Evolutionary conservation across 1,140 invertebrate genomes (phyloP).

Genomic region (Potamilus streckersoni): DNA sequence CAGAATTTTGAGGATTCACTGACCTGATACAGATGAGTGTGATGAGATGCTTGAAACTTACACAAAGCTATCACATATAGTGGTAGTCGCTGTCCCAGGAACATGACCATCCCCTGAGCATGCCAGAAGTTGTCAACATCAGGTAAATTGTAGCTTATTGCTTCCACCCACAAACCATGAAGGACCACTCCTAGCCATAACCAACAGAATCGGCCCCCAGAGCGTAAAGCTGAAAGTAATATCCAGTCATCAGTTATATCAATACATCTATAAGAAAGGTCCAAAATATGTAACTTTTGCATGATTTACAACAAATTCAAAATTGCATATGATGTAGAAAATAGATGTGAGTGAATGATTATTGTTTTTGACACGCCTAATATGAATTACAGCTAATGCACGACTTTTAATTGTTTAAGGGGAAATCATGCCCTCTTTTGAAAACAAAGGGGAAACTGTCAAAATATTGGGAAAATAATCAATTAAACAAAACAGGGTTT

Average conservation of each 20-base stretch:
- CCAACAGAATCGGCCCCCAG: slow-evolving; percentile 78
- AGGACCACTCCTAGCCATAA: slow-evolving; percentile 78
- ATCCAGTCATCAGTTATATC: not conserved
- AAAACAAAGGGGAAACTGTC: no score
- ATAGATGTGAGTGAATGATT: no score
- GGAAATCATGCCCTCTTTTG: no score
- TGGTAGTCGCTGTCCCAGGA: slow-evolving; percentile 77
- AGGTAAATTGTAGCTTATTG: slow-evolving; percentile 73
- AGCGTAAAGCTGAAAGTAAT: slow-evolving; percentile 72
- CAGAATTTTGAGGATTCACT: not conserved
- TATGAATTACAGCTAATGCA: no score
- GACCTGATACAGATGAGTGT: not conserved
- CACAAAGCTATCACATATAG: slow-evolving; percentile 80
- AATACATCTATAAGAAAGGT: no score
- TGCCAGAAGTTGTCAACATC: slow-evolving; percentile 84
- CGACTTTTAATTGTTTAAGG: no score
- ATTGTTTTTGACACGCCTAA: no score
- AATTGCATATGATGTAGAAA: no score
- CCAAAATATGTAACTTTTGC: no score
- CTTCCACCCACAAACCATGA: slow-evolving; percentile 77
- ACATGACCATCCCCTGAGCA: slow-evolving; percentile 78
- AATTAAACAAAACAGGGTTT: no score
- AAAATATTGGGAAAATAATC: no score
- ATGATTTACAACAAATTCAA: no score
- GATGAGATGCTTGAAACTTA: slow-evolving; percentile 69